Conservation (phyloP, 2,888 invertebrate genomes). For the Phalera bucephala region DNA sequence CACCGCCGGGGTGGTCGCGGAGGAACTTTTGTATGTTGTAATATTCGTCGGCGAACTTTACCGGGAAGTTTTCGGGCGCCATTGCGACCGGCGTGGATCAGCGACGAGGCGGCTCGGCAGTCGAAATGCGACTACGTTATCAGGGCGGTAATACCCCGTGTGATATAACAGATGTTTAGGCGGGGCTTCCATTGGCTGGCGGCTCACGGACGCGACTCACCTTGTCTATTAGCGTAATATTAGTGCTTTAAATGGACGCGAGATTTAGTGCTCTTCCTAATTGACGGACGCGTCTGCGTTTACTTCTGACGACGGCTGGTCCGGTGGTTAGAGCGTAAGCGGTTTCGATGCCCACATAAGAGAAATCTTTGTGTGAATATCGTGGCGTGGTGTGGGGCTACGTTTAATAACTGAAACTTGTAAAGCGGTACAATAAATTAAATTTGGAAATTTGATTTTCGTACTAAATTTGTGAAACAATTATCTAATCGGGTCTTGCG, state of each 20-base stretch:
- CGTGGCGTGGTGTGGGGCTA: too few relatives aligned
- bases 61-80: conserved; percentile 46
- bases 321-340: too few relatives aligned
- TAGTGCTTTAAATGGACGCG: conserved; percentile 6
- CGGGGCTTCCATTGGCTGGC: conserved; percentile 17
- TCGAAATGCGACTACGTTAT: conserved; percentile 21
- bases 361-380: too few relatives aligned
- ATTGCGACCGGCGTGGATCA: conserved; percentile 2
- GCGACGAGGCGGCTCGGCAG: conserved; percentile 4
- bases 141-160: conserved; percentile 12
- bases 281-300: too few relatives aligned
- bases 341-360: too few relatives aligned
- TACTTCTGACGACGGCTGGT: too few relatives aligned
- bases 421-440: too few relatives aligned
- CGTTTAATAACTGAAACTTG: too few relatives aligned
- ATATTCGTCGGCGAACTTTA: conserved; percentile 66
- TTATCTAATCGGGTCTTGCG: too few relatives aligned
- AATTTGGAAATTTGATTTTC: too few relatives aligned
- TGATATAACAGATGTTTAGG: conserved; percentile 23
- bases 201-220: conserved; percentile 4
- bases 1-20: conserved; percentile 89
- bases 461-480: too few relatives aligned
- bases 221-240: conserved; percentile 14
- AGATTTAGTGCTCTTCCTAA: conserved; percentile 11
- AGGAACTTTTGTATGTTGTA: conserved; percentile 87